These are phyloP conservation scores for Priapulus caudatus DNA, from an alignment of 2,888 invertebrate species.

Conservation along the genomic window DNA sequence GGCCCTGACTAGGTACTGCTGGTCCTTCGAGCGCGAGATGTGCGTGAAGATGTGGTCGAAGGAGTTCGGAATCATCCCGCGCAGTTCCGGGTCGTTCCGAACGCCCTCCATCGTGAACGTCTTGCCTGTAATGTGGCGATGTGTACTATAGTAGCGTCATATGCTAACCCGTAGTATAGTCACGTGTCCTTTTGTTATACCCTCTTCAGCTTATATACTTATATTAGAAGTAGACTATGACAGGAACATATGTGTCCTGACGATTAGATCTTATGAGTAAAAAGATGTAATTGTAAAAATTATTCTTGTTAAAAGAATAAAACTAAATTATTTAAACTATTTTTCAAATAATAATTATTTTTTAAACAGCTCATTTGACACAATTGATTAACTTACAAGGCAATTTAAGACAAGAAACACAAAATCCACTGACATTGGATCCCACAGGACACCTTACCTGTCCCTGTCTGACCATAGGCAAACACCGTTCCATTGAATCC, in stretches of 20 bases:
- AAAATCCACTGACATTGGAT: slow-evolving; percentile 50
- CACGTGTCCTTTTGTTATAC: no score
- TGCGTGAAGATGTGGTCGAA: slow-evolving; percentile 96
- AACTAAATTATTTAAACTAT: no score
- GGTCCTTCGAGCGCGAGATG: slow-evolving; percentile 77
- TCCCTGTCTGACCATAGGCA: slow-evolving; percentile 98
- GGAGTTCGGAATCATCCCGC: slow-evolving; percentile 85
- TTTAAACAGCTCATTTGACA: neutral
- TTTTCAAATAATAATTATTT: no score
- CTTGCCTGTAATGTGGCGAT: no score
- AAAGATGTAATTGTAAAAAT: no score
- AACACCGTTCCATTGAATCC: slow-evolving; percentile 99
- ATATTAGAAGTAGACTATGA: no score
- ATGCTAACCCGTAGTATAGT: no score
- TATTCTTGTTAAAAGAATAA: no score
- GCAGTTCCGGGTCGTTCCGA: slow-evolving; percentile 50
- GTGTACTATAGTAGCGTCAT: no score
- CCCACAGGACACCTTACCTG: slow-evolving; percentile 66
- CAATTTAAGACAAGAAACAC: neutral
- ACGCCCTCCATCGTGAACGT: slow-evolving; percentile 42
- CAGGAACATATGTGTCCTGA: no score
- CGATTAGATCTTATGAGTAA: no score
- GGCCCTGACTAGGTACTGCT: slow-evolving; percentile 87
- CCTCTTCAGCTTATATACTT: no score
- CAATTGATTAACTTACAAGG: neutral